phyloP scores from a whole-genome alignment of 2,888 invertebrate genomes.

The Hedychridium roseum region DNA sequence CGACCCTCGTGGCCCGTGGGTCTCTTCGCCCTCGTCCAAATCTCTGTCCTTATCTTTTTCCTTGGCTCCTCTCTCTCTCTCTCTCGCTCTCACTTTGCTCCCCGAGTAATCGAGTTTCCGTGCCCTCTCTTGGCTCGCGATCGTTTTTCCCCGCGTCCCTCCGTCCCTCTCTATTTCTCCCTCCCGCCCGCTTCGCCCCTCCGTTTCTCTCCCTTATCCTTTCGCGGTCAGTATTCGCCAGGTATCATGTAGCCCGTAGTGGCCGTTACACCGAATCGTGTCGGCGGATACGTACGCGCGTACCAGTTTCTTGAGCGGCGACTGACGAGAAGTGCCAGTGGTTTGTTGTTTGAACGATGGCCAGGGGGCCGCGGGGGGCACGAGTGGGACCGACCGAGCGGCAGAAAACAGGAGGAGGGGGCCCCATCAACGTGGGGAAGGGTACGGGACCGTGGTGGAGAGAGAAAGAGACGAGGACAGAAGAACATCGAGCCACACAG shows the following conservation, averaged over 20 bases:
- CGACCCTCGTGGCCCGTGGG: neutral
- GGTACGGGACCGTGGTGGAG: slow-evolving; percentile 2
- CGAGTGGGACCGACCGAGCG: neutral
- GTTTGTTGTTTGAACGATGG: slow-evolving; percentile 34
- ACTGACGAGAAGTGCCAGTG: slow-evolving; percentile 41
- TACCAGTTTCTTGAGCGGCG: slow-evolving; percentile 37
- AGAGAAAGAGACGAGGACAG: no score
- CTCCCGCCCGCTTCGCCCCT: neutral
- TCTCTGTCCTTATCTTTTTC: slow-evolving; percentile 7
- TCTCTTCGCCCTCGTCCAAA: no score
- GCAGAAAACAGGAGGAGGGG: slow-evolving; percentile 7
- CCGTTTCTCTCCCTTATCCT: slow-evolving; percentile 23
- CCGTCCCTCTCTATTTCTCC: slow-evolving; percentile 9
- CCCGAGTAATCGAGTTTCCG: no score
- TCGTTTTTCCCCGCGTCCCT: neutral
- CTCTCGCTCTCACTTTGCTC: slow-evolving; percentile 7
- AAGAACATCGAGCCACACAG: no score
- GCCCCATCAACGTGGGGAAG: slow-evolving; percentile 6
- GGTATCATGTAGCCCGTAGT: slow-evolving; percentile 13
- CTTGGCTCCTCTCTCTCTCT: slow-evolving; percentile 6
- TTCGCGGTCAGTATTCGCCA: slow-evolving; percentile 20
- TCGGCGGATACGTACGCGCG: slow-evolving; percentile 25
- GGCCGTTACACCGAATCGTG: slow-evolving; percentile 15
- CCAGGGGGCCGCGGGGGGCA: neutral
- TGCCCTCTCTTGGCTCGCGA: no score